These are phyloP conservation scores for Microcebus jonahi DNA, from an alignment of 2,113 vertebrate genomes.

Conservation along the genomic window DNA sequence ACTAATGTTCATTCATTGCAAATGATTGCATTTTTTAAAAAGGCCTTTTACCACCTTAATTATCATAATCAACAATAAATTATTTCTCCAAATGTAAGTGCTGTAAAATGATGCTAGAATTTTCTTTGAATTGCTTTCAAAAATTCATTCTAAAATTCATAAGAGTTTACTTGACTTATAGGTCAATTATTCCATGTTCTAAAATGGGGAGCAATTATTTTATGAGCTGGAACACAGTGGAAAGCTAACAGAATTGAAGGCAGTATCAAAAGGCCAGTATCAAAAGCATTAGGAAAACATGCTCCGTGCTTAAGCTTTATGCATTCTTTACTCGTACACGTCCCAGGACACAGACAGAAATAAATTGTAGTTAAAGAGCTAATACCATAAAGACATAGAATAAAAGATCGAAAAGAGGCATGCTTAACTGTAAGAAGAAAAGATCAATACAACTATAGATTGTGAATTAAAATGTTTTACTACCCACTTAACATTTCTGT, in stretches of 20 bases:
- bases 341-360: neutral
- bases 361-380: neutral
- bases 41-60: neutral
- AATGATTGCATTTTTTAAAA: neutral
- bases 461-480: neutral
- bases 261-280: neutral
- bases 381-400: neutral
- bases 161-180: neutral
- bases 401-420: neutral
- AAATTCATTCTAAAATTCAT: neutral
- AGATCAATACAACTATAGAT: neutral
- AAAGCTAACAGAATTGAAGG: neutral
- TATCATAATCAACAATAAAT: neutral
- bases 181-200: neutral
- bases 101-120: neutral
- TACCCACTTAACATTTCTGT: neutral
- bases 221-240: neutral
- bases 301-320: neutral
- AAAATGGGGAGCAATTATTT: neutral
- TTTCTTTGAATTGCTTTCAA: constrained; percentile 30
- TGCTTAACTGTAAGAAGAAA: neutral
- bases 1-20: neutral
- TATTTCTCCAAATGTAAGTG: constrained; percentile 15
- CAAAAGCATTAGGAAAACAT: neutral
- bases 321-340: neutral